phyloP scores from a whole-genome alignment of 2,888 invertebrate genomes.

The Brenthis daphne region DNA sequence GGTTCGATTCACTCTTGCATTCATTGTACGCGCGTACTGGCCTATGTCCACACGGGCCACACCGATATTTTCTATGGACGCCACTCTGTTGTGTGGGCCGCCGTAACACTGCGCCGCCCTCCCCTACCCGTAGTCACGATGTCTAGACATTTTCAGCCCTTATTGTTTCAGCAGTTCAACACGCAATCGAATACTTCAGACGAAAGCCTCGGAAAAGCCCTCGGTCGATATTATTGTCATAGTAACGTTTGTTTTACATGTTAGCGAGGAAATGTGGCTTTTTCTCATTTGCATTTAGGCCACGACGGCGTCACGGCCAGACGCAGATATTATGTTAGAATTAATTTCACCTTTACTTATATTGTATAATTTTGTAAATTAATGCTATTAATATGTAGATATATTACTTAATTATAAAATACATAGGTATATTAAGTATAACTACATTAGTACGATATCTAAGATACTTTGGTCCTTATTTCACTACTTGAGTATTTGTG shows the following conservation, averaged over 20 bases:
- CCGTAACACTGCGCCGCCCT: slow-evolving; percentile 26
- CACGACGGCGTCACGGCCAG: slow-evolving; percentile 51
- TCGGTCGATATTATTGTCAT: slow-evolving; percentile 78
- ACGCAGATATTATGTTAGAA: slow-evolving; percentile 57
- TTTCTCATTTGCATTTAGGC: slow-evolving; percentile 78
- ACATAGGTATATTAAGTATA: not conserved
- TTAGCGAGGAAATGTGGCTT: slow-evolving; percentile 60
- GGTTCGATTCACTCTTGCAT: slow-evolving; percentile 73
- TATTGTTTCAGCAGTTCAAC: slow-evolving; percentile 70
- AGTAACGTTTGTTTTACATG: slow-evolving; percentile 77
- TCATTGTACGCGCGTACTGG: slow-evolving; percentile 70
- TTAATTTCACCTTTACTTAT: slow-evolving; percentile 26
- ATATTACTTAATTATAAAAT: not conserved
- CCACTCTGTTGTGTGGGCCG: slow-evolving; percentile 20
- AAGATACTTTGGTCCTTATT: too few species aligned
- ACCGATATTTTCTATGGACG: slow-evolving; percentile 47
- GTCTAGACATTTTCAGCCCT: slow-evolving; percentile 57
- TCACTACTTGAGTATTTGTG: too few species aligned
- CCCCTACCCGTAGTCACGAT: slow-evolving; percentile 19
- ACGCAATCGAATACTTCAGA: slow-evolving; percentile 73
- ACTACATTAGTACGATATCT: not conserved
- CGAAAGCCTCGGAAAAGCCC: slow-evolving; percentile 78
- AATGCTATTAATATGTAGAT: slow-evolving; percentile 1
- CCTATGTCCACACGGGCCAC: slow-evolving; percentile 52
- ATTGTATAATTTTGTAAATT: slow-evolving; percentile 18